Evolutionary conservation across 2,888 invertebrate species (phyloP).

Genomic region (Patella depressa): DNA sequence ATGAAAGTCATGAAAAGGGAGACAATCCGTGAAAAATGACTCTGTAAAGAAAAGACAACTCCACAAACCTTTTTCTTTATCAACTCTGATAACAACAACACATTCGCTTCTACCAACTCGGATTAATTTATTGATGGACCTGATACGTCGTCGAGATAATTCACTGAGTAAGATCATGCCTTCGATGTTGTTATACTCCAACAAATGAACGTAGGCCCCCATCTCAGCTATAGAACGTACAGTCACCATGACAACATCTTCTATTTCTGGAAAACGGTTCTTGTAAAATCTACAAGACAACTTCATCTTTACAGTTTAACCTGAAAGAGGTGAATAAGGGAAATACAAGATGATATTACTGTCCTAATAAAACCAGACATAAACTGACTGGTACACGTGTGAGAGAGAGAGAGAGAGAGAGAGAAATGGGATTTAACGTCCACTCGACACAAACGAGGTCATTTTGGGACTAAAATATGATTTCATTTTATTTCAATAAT

Average conservation of each 20-base stretch:
- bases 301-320: slow-evolving; percentile 51
- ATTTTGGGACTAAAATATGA: no score
- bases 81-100: slow-evolving; percentile 98
- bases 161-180: slow-evolving; percentile 98
- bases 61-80: slow-evolving; percentile 93
- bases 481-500: no score
- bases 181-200: slow-evolving; percentile 99
- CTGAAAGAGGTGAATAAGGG: not conserved
- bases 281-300: slow-evolving; percentile 87
- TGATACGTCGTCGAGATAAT: slow-evolving; percentile 96
- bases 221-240: slow-evolving; percentile 98
- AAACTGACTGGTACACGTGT: no score
- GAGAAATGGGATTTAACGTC: no score
- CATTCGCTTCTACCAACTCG: slow-evolving; percentile 98
- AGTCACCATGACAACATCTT: slow-evolving; percentile 99
- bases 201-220: slow-evolving; percentile 98
- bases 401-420: no score
- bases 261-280: slow-evolving; percentile 97
- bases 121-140: slow-evolving; percentile 99
- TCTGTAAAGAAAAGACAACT: no score
- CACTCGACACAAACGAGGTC: no score
- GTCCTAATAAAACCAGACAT: no score
- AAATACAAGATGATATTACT: not conserved
- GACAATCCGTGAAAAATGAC: no score
- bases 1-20: no score